Evolutionary conservation across 1,140 invertebrate genomes (phyloP).

Genomic region (Maconellicoccus hirsutus): DNA sequence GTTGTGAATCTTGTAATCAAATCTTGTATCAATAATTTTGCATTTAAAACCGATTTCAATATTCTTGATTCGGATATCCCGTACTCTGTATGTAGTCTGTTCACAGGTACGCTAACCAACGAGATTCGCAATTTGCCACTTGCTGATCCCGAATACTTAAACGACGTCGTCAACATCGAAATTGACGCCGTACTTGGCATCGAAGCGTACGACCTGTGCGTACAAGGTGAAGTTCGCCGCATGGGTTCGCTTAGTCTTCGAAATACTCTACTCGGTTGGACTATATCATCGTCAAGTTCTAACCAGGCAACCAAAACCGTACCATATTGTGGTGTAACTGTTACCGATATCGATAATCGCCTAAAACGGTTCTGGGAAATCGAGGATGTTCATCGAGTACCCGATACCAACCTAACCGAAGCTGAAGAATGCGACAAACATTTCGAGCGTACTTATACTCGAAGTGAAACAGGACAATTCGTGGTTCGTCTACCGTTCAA

Average conservation of each 20-base stretch:
- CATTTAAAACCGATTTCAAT: not conserved
- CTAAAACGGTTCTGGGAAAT: not conserved
- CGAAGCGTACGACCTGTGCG: not conserved
- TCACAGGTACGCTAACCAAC: not conserved
- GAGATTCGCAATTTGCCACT: not conserved
- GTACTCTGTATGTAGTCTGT: not conserved
- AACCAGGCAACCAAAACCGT: not conserved
- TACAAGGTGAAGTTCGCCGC: not conserved
- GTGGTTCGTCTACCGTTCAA: not conserved
- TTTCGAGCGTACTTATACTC: not conserved
- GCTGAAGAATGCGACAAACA: not conserved
- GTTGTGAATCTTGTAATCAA: not conserved
- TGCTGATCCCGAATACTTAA: not conserved
- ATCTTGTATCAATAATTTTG: not conserved
- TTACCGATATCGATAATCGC: not conserved
- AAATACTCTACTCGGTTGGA: not conserved
- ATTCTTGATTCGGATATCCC: not conserved
- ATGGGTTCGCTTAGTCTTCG: not conserved
- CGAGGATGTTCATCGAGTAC: not conserved
- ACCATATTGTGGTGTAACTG: not conserved
- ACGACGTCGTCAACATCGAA: not conserved
- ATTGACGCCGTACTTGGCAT: not conserved
- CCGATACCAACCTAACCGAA: not conserved
- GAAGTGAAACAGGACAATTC: not conserved
- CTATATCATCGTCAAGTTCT: not conserved